phyloP scores from a whole-genome alignment of 2,888 invertebrate species.

The Orthonevra nobilis region DNA sequence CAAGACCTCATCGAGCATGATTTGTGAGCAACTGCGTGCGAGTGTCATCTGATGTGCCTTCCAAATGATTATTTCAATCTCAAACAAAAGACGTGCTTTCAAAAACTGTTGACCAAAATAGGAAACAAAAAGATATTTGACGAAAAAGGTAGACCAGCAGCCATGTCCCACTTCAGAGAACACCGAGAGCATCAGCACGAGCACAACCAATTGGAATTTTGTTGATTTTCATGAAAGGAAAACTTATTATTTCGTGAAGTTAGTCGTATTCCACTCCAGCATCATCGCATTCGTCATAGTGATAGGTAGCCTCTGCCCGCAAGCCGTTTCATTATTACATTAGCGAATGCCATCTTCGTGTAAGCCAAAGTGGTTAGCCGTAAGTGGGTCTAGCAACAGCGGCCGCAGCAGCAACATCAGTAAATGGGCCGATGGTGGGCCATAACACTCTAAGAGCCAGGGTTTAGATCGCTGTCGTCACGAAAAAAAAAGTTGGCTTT shows the following conservation, averaged over 20 bases:
- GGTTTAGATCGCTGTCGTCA: conserved; percentile 1
- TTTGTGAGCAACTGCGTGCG: neutral
- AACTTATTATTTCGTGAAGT: conserved; percentile 53
- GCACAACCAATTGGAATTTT: conserved; percentile 4
- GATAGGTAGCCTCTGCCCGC: conserved; percentile 31
- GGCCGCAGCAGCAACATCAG: conserved; percentile 1
- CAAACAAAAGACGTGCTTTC: conserved; percentile 40
- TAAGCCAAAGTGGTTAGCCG: conserved; percentile 15
- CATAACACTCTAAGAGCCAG: conserved; percentile 6
- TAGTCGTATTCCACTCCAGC: conserved; percentile 32
- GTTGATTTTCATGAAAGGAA: conserved; percentile 62
- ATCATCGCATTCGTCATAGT: conserved; percentile 33
- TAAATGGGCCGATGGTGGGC: conserved; percentile 26
- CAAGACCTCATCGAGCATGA: neutral
- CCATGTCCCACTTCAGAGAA: conserved; percentile 18
- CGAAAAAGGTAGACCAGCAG: neutral
- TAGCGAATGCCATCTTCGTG: conserved; percentile 61
- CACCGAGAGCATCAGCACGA: conserved; percentile 5
- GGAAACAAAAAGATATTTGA: conserved; percentile 28
- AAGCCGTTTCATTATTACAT: conserved; percentile 46
- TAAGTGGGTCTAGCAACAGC: no score
- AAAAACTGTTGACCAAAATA: conserved; percentile 37
- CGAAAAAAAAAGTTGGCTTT: conserved; percentile 34
- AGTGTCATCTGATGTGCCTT: conserved; percentile 44
- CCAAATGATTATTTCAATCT: conserved; percentile 14